A percentile compares a stretch with the other conserved stretches of the same genome.
These are phyloP conservation scores for Chalcosyrphus nemorum DNA, from an alignment of 2,888 invertebrate genomes.

Conservation along the genomic window DNA sequence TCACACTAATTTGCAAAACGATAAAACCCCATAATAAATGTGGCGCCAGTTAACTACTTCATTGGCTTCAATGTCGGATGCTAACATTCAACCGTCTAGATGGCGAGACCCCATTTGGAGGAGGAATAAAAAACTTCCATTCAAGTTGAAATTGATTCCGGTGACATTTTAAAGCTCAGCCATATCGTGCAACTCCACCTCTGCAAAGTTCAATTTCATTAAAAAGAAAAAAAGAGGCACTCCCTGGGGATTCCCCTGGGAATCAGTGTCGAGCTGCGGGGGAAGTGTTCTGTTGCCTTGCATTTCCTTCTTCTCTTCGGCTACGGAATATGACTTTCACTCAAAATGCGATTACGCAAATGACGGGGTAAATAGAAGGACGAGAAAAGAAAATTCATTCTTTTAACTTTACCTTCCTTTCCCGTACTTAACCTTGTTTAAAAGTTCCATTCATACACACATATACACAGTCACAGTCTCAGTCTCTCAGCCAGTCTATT, in stretches of 20 bases:
- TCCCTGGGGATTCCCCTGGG: constrained; percentile 24
- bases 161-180: constrained; percentile 27
- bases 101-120: too few species aligned
- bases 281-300: constrained; percentile 28
- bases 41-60: constrained; percentile 62
- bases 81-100: not conserved
- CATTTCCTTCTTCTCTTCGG: constrained; percentile 8
- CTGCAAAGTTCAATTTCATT: constrained; percentile 48
- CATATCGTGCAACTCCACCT: constrained; percentile 8
- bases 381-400: constrained; percentile 4
- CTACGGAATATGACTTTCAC: constrained; percentile 77
- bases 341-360: constrained; percentile 80
- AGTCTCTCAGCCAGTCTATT: constrained; percentile 45
- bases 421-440: constrained; percentile 40
- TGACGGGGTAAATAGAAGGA: constrained; percentile 59
- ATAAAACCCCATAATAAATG: constrained; percentile 44
- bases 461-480: too few species aligned
- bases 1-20: constrained; percentile 43
- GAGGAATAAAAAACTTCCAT: too few species aligned
- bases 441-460: constrained; percentile 30
- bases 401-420: constrained; percentile 3
- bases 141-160: constrained; percentile 48
- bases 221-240: not conserved
- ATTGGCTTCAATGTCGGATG: constrained; percentile 26
- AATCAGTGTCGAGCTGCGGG: constrained; percentile 9